These are phyloP conservation scores for Anoplopoma fimbria DNA, from an alignment of 2,113 vertebrate genomes.

Conservation along the genomic window DNA sequence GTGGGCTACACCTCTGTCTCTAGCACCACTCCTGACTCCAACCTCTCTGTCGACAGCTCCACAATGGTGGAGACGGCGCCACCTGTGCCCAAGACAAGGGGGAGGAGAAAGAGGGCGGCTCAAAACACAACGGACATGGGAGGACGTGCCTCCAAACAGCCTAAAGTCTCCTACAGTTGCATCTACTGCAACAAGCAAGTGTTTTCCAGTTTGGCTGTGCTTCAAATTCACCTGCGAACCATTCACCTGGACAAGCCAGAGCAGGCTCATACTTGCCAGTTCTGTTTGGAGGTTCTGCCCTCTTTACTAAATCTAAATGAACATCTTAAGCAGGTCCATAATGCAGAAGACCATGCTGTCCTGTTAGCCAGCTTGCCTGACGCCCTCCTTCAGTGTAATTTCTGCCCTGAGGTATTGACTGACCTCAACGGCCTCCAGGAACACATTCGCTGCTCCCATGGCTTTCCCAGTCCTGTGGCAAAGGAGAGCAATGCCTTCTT, in stretches of 20 bases:
- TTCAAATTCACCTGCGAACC: conserved; percentile 97
- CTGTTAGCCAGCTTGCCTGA: conserved; percentile 92
- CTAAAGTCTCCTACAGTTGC: conserved; percentile 96
- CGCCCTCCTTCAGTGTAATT: conserved; percentile 96
- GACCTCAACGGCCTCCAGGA: conserved; percentile 98
- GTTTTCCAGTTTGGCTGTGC: conserved; percentile 95
- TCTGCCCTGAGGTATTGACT: conserved; percentile 94
- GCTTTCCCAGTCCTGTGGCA: conserved; percentile 92
- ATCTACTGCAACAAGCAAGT: conserved; percentile 97
- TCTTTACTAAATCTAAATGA: conserved; percentile 98
- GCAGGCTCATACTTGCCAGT: conserved; percentile 97
- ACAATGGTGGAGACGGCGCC: conserved; percentile 93
- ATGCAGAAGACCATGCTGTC: conserved; percentile 89
- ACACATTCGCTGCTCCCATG: conserved; percentile 96
- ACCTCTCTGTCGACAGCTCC: conserved; percentile 96
- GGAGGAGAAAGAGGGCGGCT: conserved; percentile 92
- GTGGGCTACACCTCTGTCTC: conserved; percentile 98
- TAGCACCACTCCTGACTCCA: conserved; percentile 98
- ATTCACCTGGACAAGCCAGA: conserved; percentile 98
- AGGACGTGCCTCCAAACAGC: conserved; percentile 91
- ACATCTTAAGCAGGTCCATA: conserved; percentile 96
- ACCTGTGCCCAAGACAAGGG: conserved; percentile 92
- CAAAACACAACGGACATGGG: conserved; percentile 90
- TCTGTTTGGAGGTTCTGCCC: conserved; percentile 96
- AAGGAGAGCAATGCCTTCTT: conserved; percentile 99